A percentile compares a stretch with the other conserved stretches of the same genome.
Evolutionary conservation across 1,140 invertebrate species (phyloP).

Genomic region (Eumaeus atala): DNA sequence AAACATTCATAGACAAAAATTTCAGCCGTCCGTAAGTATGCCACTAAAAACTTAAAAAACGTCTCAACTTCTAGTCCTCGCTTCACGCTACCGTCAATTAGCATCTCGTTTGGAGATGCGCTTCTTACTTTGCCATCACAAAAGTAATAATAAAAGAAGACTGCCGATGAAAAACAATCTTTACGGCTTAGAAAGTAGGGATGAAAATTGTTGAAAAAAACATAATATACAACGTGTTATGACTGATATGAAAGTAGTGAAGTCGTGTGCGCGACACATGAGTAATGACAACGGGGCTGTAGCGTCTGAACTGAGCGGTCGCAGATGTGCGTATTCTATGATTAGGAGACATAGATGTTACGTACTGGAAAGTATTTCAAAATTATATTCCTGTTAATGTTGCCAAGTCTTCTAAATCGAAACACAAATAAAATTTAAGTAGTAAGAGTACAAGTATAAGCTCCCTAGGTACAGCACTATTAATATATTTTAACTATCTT

Average conservation of each 20-base stretch:
- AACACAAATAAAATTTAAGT: too few relatives aligned
- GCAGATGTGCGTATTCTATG: not conserved
- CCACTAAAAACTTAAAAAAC: slow-evolving; percentile 44
- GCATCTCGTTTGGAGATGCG: slow-evolving; percentile 66
- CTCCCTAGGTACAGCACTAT: too few relatives aligned
- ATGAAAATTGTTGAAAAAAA: slow-evolving; percentile 31
- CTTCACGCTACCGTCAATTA: slow-evolving; percentile 65
- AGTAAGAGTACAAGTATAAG: too few relatives aligned
- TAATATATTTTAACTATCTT: too few relatives aligned
- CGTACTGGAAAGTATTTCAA: slow-evolving; percentile 3
- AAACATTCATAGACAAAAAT: slow-evolving; percentile 4
- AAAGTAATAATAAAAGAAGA: slow-evolving; percentile 28
- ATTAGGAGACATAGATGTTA: not conserved
- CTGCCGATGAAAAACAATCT: slow-evolving; percentile 29
- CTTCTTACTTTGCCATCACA: slow-evolving; percentile 35
- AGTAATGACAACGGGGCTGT: slow-evolving; percentile 69
- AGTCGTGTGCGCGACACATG: slow-evolving; percentile 68
- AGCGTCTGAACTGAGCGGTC: slow-evolving; percentile 18
- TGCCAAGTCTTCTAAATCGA: not conserved
- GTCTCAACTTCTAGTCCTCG: slow-evolving; percentile 42
- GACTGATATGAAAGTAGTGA: slow-evolving; percentile 38
- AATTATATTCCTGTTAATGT: slow-evolving; percentile 1
- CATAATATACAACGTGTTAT: slow-evolving; percentile 44
- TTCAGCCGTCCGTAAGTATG: slow-evolving; percentile 19
- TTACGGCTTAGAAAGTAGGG: slow-evolving; percentile 37